Evolutionary conservation across 2,113 vertebrate genomes (phyloP).

Genomic region (Halcyon senegalensis): DNA sequence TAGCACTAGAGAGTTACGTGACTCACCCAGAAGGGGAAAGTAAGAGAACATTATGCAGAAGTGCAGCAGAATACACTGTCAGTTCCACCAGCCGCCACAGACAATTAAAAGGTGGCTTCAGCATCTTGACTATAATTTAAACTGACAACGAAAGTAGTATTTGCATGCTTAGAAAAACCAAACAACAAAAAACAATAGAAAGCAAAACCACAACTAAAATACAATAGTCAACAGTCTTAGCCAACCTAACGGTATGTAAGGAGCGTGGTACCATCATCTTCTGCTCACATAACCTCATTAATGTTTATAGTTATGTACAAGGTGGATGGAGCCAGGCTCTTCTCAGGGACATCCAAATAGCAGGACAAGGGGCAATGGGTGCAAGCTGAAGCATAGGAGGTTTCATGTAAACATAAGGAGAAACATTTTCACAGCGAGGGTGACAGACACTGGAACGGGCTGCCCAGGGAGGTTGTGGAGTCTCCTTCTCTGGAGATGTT

Average conservation of each 20-base stretch:
- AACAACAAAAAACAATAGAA: neutral
- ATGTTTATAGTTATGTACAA: too few species aligned
- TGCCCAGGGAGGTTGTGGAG: too few species aligned
- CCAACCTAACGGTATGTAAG: neutral
- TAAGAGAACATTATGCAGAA: neutral
- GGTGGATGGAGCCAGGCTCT: too few species aligned
- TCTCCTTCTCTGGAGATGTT: too few species aligned
- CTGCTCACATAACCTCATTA: neutral
- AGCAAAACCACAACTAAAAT: neutral
- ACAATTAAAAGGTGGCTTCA: neutral
- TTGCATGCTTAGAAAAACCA: neutral
- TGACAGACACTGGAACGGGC: too few species aligned
- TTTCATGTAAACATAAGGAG: too few species aligned
- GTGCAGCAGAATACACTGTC: neutral
- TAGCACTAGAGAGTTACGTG: neutral
- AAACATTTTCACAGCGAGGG: too few species aligned
- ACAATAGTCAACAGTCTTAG: neutral
- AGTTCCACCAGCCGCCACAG: neutral
- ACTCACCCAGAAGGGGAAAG: neutral
- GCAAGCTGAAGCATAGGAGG: too few species aligned
- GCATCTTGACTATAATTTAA: neutral
- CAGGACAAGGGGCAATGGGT: too few species aligned
- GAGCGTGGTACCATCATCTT: neutral
- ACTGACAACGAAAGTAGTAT: neutral
- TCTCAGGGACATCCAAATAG: too few species aligned